These are phyloP conservation scores for Lobophora halterata DNA, from an alignment of 2,888 invertebrate species.

Conservation along the genomic window DNA sequence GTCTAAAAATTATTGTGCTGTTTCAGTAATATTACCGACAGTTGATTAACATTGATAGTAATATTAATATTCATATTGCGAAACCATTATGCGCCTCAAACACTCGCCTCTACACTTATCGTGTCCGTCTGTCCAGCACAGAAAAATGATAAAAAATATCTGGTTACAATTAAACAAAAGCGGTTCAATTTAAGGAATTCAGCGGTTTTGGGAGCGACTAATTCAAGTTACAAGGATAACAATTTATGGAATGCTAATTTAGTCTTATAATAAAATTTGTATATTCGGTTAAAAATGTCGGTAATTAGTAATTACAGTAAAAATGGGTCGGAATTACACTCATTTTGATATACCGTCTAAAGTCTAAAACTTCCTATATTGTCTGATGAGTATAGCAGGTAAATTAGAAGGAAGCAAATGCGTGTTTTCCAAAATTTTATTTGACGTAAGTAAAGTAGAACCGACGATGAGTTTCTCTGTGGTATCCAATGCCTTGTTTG, in stretches of 20 bases:
- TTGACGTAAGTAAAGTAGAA: no score
- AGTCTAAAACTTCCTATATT: not conserved
- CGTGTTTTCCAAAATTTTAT: no score
- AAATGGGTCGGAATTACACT: not conserved
- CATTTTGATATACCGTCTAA: not conserved
- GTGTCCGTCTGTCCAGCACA: slow-evolving; percentile 61
- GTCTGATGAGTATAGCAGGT: not conserved
- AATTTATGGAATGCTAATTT: no score
- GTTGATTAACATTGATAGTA: no score
- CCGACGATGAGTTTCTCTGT: no score
- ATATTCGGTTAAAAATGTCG: no score
- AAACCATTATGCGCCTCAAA: slow-evolving; percentile 49
- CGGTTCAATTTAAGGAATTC: slow-evolving; percentile 34
- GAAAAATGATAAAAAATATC: slow-evolving; percentile 73
- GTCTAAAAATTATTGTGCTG: no score
- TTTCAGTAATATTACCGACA: no score
- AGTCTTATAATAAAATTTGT: no score
- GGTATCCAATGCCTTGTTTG: no score
- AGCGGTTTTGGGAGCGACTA: slow-evolving; percentile 3
- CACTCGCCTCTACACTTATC: slow-evolving; percentile 56
- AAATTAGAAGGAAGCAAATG: no score
- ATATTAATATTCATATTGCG: slow-evolving; percentile 44
- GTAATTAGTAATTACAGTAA: no score
- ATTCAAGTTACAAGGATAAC: not conserved
- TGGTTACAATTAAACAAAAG: slow-evolving; percentile 60